Conservation (phyloP, 2,113 vertebrate genomes). For the Tachysurus fulvidraco region DNA sequence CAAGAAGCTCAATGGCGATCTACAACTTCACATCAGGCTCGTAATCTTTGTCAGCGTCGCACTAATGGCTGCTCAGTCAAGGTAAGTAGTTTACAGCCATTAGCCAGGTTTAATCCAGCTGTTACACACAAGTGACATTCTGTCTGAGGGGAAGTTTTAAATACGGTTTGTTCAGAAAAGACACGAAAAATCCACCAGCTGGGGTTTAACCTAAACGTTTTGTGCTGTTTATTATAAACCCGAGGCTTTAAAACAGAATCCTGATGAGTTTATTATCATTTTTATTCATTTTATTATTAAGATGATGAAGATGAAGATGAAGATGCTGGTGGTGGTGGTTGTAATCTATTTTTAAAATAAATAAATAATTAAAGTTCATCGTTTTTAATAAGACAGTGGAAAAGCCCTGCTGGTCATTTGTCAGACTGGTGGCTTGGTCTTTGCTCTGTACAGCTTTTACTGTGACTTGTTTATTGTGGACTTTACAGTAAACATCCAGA, state of each 20-base stretch:
- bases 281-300: no score
- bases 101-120: constrained; percentile 30
- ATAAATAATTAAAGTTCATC: not conserved
- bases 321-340: not conserved
- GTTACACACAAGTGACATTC: not conserved
- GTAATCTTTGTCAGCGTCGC: constrained; percentile 52
- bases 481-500: not conserved
- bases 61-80: constrained; percentile 73
- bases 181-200: not conserved
- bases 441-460: not conserved
- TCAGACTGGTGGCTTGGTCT: not conserved
- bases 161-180: not conserved
- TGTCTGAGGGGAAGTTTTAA: not conserved
- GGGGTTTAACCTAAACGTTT: not conserved
- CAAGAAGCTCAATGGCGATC: constrained; percentile 62
- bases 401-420: not conserved
- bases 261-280: no score
- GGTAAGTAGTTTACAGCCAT: constrained; percentile 64
- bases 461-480: not conserved
- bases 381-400: not conserved
- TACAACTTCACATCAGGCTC: constrained; percentile 60
- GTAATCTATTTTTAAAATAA: no score
- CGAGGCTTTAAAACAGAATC: no score
- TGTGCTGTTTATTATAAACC: not conserved
- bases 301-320: not conserved